Conservation (phyloP, 2,888 invertebrate genomes). For the Leucophora obtusa region DNA sequence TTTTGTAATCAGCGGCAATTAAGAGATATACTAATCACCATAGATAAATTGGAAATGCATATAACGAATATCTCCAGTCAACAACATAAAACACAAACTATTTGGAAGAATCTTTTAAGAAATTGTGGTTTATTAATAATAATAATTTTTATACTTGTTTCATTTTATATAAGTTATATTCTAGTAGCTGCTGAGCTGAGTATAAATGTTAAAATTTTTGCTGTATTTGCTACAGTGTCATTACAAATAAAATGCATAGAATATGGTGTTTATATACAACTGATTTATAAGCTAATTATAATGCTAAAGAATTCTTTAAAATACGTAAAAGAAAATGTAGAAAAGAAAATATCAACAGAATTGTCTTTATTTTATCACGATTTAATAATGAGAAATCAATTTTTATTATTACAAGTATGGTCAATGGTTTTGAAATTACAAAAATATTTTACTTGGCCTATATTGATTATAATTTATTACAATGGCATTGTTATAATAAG, state of each 20-base stretch:
- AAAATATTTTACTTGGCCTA: slow-evolving; percentile 32
- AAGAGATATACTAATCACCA: neutral
- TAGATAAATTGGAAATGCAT: slow-evolving; percentile 22
- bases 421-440: slow-evolving; percentile 12
- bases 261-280: slow-evolving; percentile 34
- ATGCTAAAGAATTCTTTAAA: slow-evolving; percentile 1
- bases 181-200: neutral
- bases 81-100: neutral
- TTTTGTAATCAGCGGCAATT: neutral
- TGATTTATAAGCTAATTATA: slow-evolving; percentile 18
- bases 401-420: slow-evolving; percentile 7
- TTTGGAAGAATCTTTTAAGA: neutral
- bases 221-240: slow-evolving; percentile 5
- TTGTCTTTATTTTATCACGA: neutral
- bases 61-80: neutral
- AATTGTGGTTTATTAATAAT: neutral
- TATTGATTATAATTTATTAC: slow-evolving; percentile 8
- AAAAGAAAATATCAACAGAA: neutral
- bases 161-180: neutral
- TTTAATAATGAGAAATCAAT: slow-evolving; percentile 15
- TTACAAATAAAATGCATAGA: slow-evolving; percentile 39
- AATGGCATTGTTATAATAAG: slow-evolving; percentile 22
- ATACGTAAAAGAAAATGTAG: neutral
- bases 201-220: neutral
- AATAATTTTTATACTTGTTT: neutral